Evolutionary conservation across 2,888 invertebrate genomes (phyloP), one percentile per base, ranked within the genome.

Genomic region (Sepioteuthis lessoniana): DNA sequence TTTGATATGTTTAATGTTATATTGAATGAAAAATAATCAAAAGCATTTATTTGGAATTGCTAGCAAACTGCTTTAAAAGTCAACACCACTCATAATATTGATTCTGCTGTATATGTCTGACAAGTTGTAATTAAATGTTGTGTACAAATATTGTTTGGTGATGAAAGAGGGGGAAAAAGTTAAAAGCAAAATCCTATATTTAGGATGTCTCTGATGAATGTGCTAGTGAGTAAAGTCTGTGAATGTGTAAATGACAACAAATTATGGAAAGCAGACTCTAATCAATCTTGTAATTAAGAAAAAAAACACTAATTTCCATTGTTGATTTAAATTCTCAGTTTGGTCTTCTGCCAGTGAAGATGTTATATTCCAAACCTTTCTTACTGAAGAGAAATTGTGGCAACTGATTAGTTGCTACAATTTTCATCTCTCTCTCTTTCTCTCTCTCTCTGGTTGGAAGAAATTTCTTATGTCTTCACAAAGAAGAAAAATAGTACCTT

Each of bases 41-140:
- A 28, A 3, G 55, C 25, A 76, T 76, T 76, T 76, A 13, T n/a
- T n/a, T n/a, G 21, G n/a, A 76, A 76, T n/a, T 76, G 76, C 76
- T 16, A 76, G 16, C n/a, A 76, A 35, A 76, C n/a, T 76, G 76
- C 76, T 76, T 76, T 76, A 76, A n/a, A 76, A 35, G 76, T 76
- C n/a, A 35, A 76, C n/a, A 76, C 8, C 16, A n/a, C 76, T n/a
- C 1, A 13, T 76, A n/a, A 76, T 76, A 76, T 76, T 76, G 76
- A 76, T 76, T 76, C 76, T 35, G n/a, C 76, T 76, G 10, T 76
- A n/a, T n/a, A 60, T 60, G 60, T 60, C 31, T 31, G 35, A 76
- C n/a, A n/a, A 76, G 76, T n/a, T 76, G 76, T 76, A 76, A 76
- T 76, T 76, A 76, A 76, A 76, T n/a, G 35, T n/a, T n/a, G n/a